Base-by-base conservation (phyloP, 1,140 invertebrate species). In the Cydia pomonella region DNA sequence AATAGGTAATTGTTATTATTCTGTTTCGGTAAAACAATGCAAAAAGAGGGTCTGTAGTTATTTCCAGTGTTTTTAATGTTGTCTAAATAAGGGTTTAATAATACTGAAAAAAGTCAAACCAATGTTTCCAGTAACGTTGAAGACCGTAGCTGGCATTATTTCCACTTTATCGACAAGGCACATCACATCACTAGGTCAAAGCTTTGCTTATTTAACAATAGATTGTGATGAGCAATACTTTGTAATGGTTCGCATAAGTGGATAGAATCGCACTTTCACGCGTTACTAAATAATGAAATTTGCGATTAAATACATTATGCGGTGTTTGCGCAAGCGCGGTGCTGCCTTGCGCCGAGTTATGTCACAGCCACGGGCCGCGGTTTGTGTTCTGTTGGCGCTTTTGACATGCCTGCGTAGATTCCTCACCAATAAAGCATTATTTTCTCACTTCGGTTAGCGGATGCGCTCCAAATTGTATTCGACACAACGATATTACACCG, bases 261-360 rank as follows among this genome's bases (percentile, higher is more conserved):
- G 85, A 89, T 87, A 85, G 83, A 88, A 87, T 88, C 79, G 84
- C 77, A 89, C 87, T 91, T 91, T 91, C 87, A 88, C 89, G 79
- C 80, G 83, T 89, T 87, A 88, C 85, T 88, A 88, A n/a, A n/a
- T n/a, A n/a, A 85, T 88, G 87, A 90, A 89, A 87, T 88, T 87
- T 80, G 79, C 83, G 82, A 88, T 86, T 89, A 23, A 88, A 86
- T 74, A 82, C 86, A 84, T 87, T 86, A 86, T 86, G 79, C 76
- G 78, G 64, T 75, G 75, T 76, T 86, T 90, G 84, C 86, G 86
- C 83, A 90, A 89, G 81, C 75, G 64, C 47, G 73, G 74, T 23
- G 27, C 10, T 44, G 33, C 29, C 50, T 72, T 27, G 29, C 29
- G 29, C 29, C 4, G 29, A 6, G 75, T 87, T 85, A 87, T 80